Conservation (phyloP, 1,140 invertebrate species). For the Lordiphosa clarofinis region DNA sequence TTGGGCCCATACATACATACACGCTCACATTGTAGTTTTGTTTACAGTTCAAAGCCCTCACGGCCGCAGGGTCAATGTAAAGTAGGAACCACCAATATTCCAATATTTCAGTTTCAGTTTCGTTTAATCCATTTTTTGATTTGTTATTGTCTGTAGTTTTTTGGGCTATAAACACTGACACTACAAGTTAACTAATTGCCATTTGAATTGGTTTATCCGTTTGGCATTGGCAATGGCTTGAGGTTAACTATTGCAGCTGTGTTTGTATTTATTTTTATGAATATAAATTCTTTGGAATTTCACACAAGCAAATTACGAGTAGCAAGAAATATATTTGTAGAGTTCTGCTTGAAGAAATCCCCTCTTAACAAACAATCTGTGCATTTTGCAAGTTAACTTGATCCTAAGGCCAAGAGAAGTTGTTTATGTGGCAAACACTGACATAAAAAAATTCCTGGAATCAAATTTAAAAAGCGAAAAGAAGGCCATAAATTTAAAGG, state of each 20-base stretch:
- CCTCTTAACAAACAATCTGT: constrained; percentile 5
- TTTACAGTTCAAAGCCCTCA: constrained; percentile 57
- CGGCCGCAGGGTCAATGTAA: constrained; percentile 55
- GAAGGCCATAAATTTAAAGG: constrained; percentile 3
- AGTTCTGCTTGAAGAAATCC: constrained; percentile 3
- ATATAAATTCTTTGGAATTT: no score
- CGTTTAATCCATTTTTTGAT: background rate
- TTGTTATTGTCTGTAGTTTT: constrained; percentile 13
- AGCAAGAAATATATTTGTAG: constrained; percentile 19
- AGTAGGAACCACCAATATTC: constrained; percentile 27
- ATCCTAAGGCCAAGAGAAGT: constrained; percentile 26
- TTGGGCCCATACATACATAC: constrained; percentile 8
- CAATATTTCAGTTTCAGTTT: constrained; percentile 37
- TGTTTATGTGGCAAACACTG: constrained; percentile 24
- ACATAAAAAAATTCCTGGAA: constrained; percentile 46
- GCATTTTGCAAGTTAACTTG: constrained; percentile 1
- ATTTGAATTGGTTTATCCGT: constrained; percentile 7
- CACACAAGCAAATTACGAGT: no score
- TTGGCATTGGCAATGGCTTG: constrained; percentile 5
- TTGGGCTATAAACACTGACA: constrained; percentile 19
- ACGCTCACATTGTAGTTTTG: constrained; percentile 19
- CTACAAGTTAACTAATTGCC: constrained; percentile 27
- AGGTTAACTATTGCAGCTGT: constrained; percentile 4
- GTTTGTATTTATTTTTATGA: no score
- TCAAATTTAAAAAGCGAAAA: constrained; percentile 39